Conservation (phyloP, 1,140 invertebrate species). For the Choristoneura fumiferana region DNA sequence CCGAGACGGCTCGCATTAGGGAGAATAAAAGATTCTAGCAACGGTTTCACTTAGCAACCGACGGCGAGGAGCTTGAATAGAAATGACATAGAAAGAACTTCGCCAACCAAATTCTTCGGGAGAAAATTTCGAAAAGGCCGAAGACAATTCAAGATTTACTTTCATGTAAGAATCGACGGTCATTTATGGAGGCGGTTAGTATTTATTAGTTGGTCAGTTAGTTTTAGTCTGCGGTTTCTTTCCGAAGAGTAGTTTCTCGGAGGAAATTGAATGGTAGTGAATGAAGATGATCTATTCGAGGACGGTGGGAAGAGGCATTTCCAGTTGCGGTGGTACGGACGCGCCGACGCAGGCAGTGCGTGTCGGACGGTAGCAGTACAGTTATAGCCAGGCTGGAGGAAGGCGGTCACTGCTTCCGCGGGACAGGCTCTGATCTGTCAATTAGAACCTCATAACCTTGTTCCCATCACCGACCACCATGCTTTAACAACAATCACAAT, state of each 20-base stretch:
- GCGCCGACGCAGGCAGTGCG: conserved; percentile 36
- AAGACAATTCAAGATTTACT: conserved; percentile 36
- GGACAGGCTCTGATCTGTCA: conserved; percentile 50
- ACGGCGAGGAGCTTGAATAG: conserved; percentile 53
- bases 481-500: conserved; percentile 41
- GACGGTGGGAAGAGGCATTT: conserved; percentile 42
- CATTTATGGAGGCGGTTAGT: conserved; percentile 29
- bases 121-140: conserved; percentile 29
- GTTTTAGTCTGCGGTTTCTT: conserved; percentile 42
- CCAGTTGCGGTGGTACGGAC: conserved; percentile 46
- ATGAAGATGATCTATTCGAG: conserved; percentile 34
- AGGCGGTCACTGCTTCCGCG: conserved; percentile 46
- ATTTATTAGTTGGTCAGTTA: conserved; percentile 37
- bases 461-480: conserved; percentile 41
- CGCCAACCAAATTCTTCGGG: conserved; percentile 34
- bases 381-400: conserved; percentile 47
- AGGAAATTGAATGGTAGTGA: conserved; percentile 49
- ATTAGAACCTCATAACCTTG: conserved; percentile 56
- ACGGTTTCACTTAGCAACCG: conserved; percentile 68
- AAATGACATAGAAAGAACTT: conserved; percentile 52
- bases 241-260: conserved; percentile 35
- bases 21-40: conserved; percentile 64
- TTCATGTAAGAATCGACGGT: conserved; percentile 27
- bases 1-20: conserved; percentile 68
- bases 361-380: conserved; percentile 59